Evolutionary conservation across 1,140 invertebrate genomes (phyloP).

Genomic region (Harpegnathos saltator): DNA sequence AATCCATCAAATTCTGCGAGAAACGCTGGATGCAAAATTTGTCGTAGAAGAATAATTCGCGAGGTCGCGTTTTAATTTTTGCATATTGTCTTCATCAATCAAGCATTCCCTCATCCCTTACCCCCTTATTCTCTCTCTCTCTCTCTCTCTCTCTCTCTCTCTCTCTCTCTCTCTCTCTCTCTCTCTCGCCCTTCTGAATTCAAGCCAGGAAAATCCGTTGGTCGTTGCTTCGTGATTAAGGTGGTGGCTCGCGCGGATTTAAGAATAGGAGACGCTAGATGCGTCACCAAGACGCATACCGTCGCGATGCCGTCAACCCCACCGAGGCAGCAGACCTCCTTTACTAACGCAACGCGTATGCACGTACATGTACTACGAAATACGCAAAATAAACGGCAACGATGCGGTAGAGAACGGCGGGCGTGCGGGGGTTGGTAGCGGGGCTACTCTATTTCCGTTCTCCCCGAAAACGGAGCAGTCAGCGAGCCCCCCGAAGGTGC

Average conservation of each 20-base stretch:
- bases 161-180: too few species aligned
- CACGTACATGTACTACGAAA: slow-evolving; percentile 60
- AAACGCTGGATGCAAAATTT: background rate
- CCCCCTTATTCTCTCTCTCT: too few species aligned
- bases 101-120: background rate
- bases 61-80: background rate
- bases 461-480: slow-evolving; percentile 75
- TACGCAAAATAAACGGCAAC: slow-evolving; percentile 57
- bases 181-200: background rate
- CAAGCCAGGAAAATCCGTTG: slow-evolving; percentile 31
- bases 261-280: slow-evolving; percentile 81
- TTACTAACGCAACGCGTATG: slow-evolving; percentile 27
- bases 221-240: slow-evolving; percentile 67
- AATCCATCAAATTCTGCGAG: background rate
- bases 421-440: slow-evolving; percentile 34
- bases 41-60: background rate
- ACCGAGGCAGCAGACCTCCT: slow-evolving; percentile 41
- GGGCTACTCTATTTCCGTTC: slow-evolving; percentile 81
- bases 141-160: too few species aligned
- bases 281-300: slow-evolving; percentile 78
- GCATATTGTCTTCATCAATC: background rate
- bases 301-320: slow-evolving; percentile 76
- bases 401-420: slow-evolving; percentile 32
- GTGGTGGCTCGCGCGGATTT: slow-evolving; percentile 58
- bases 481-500: slow-evolving; percentile 54